Conservation (phyloP, 1,140 invertebrate genomes). For the Cotesia typhae region DNA sequence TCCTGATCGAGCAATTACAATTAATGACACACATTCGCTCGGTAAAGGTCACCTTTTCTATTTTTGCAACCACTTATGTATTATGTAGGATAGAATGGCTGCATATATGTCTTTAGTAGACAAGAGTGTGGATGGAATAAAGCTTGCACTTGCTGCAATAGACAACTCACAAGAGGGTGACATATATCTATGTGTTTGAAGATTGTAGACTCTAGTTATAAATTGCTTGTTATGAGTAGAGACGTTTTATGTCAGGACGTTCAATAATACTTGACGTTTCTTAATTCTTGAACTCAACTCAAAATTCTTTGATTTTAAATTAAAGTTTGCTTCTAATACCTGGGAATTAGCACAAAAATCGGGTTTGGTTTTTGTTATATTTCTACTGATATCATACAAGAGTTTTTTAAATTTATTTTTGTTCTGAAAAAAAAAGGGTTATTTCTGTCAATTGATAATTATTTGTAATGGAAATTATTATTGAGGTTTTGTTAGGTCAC, state of each 20-base stretch:
- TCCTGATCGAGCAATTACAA: too few species aligned
- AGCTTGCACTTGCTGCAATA: not conserved
- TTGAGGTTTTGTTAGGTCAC: too few species aligned
- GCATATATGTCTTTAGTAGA: not conserved
- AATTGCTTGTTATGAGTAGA: slow-evolving; percentile 13
- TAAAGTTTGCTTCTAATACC: too few species aligned
- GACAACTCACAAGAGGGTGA: not conserved
- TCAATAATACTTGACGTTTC: slow-evolving; percentile 1
- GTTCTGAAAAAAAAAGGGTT: too few species aligned
- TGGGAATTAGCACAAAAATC: too few species aligned
- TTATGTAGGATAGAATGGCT: not conserved
- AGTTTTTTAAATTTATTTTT: too few species aligned
- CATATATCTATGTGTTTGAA: not conserved
- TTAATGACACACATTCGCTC: not conserved
- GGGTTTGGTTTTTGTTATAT: too few species aligned
- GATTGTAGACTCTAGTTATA: not conserved
- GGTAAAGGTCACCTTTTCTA: slow-evolving; percentile 13
- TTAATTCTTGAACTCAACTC: slow-evolving; percentile 20
- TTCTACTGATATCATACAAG: too few species aligned
- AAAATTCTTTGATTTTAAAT: too few species aligned
- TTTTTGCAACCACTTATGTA: slow-evolving; percentile 7
- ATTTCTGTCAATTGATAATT: too few species aligned
- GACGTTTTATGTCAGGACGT: slow-evolving; percentile 22
- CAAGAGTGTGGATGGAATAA: not conserved
- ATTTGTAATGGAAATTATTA: too few species aligned